A percentile compares a stretch with the other conserved stretches of the same genome.
These are phyloP conservation scores for Hyles vespertilio DNA, from an alignment of 1,140 invertebrate species.

Conservation along the genomic window DNA sequence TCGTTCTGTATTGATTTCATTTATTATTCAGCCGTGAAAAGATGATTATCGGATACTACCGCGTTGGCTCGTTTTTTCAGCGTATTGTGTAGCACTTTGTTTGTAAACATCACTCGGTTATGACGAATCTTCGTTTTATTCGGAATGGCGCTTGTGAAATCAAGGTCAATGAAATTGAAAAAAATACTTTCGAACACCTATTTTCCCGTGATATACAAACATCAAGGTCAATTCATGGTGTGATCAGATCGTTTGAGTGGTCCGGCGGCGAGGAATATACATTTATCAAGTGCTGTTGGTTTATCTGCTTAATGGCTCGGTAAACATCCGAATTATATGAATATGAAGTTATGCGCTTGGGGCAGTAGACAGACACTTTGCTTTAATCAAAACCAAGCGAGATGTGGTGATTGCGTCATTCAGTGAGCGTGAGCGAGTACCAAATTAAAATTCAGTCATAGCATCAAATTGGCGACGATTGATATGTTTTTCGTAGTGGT, in stretches of 20 bases:
- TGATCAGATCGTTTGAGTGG: background rate
- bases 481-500: conserved; percentile 8
- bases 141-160: conserved; percentile 28
- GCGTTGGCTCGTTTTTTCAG: conserved; percentile 2
- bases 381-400: conserved; percentile 16
- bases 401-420: conserved; percentile 35
- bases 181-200: conserved; percentile 29
- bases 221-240: conserved; percentile 13
- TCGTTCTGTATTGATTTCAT: too few relatives aligned
- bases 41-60: too few relatives aligned
- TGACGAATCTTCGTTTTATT: conserved; percentile 4
- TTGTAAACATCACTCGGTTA: conserved; percentile 34
- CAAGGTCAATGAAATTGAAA: conserved; percentile 43
- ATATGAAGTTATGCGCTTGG: conserved; percentile 14
- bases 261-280: too few relatives aligned
- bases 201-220: conserved; percentile 17
- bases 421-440: conserved; percentile 23
- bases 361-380: conserved; percentile 8
- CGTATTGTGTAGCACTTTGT: conserved; percentile 19
- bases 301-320: background rate
- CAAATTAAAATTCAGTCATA: conserved; percentile 19
- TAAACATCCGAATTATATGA: conserved; percentile 1
- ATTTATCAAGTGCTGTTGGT: conserved; percentile 4
- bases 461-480: conserved; percentile 15
- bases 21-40: too few relatives aligned